Conservation (phyloP, 37 sponge, comb jelly and placozoan species). For the Ianthella basta region DNA sequence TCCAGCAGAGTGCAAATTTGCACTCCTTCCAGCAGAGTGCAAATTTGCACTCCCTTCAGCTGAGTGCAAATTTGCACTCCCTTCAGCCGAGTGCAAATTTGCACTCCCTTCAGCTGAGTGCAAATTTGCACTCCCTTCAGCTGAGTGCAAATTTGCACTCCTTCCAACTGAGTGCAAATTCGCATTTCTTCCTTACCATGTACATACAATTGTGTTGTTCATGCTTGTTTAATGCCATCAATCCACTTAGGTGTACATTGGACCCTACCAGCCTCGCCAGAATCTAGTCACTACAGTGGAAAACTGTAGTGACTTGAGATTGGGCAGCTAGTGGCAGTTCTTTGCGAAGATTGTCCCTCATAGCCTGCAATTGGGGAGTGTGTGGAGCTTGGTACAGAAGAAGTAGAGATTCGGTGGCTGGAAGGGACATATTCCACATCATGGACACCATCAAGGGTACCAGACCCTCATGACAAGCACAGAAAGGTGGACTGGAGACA, state of each 20-base stretch:
- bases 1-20: no score
- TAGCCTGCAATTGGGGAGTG: slow-evolving; percentile 39
- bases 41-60: no score
- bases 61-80: no score
- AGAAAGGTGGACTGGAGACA: slow-evolving; percentile 56
- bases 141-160: no score
- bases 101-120: no score
- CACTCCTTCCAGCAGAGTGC: no score
- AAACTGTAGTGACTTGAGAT: slow-evolving; percentile 20
- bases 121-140: no score
- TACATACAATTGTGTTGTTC: no score
- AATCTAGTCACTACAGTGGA: background rate
- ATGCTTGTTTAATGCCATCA: background rate
- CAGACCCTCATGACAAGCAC: background rate
- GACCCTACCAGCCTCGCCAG: slow-evolving; percentile 25
- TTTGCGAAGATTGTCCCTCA: slow-evolving; percentile 20
- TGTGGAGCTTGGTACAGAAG: background rate
- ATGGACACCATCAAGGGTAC: slow-evolving; percentile 30
- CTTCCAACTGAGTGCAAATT: no score
- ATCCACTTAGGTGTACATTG: slow-evolving; percentile 48
- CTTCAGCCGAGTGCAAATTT: no score
- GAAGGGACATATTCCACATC: slow-evolving; percentile 40
- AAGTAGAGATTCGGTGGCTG: slow-evolving; percentile 45
- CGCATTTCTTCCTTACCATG: no score
- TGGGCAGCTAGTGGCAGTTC: slow-evolving; percentile 49